Conservation (phyloP, 2,888 invertebrate species). For the Hypolimnas misippus region DNA sequence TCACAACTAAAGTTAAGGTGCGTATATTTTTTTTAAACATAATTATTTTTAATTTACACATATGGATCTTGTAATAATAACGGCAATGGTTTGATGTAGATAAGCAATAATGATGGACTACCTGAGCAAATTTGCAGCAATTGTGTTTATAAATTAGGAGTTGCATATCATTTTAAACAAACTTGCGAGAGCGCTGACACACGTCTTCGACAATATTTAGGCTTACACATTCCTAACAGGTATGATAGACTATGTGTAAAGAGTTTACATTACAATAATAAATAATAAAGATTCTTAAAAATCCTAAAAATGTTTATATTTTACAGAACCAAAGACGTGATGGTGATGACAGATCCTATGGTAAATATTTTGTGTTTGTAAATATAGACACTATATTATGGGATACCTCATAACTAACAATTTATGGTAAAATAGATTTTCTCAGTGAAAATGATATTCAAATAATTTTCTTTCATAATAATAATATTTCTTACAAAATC, state of each 20-base stretch:
- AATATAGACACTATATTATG: no score
- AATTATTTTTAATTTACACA: no score
- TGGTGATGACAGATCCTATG: constrained; percentile 83
- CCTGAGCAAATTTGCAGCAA: constrained; percentile 86
- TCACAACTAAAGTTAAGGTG: constrained; percentile 84
- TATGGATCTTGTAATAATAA: no score
- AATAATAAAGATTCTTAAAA: neutral
- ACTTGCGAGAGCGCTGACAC: constrained; percentile 85
- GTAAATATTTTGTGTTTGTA: constrained; percentile 59
- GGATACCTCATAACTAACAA: no score
- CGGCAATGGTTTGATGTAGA: constrained; percentile 52
- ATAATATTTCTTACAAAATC: no score
- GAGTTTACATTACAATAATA: neutral
- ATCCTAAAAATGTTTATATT: constrained; percentile 15
- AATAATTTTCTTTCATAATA: no score
- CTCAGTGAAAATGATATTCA: no score
- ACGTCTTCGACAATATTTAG: constrained; percentile 83
- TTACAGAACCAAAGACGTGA: constrained; percentile 77
- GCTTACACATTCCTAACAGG: constrained; percentile 67
- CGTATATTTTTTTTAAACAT: neutral
- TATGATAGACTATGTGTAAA: constrained; percentile 45
- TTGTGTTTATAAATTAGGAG: constrained; percentile 85
- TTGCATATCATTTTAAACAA: constrained; percentile 86
- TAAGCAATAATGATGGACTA: constrained; percentile 81
- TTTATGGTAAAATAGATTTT: no score